Evolutionary conservation across 2,113 vertebrate species (phyloP).

Genomic region (Hypocryptadius cinnamomeus): DNA sequence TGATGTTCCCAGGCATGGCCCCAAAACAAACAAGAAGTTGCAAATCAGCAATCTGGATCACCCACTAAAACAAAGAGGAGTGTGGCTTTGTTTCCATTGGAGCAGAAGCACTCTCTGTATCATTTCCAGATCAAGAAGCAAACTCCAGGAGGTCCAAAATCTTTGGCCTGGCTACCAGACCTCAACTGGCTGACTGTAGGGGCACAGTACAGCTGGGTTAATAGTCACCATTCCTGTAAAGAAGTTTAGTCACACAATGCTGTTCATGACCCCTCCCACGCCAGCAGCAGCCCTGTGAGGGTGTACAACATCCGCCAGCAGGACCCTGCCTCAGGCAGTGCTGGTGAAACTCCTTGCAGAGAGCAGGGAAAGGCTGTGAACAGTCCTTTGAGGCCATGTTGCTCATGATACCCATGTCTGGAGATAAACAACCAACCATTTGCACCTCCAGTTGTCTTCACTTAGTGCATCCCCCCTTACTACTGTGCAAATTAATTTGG

Average conservation of each 20-base stretch:
- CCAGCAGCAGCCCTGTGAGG: neutral
- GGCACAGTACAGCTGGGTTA: neutral
- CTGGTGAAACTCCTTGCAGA: neutral
- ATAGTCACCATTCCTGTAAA: neutral
- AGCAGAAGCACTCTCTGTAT: neutral
- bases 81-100: neutral
- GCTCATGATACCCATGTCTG: neutral
- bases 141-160: neutral
- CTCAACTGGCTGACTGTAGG: neutral
- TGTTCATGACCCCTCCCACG: neutral
- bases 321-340: neutral
- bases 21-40: slow-evolving; percentile 18
- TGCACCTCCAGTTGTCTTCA: neutral
- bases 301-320: neutral
- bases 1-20: neutral
- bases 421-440: neutral
- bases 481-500: neutral
- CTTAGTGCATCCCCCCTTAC: neutral
- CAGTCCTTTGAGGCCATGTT: neutral
- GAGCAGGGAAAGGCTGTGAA: neutral
- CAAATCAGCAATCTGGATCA: neutral
- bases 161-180: neutral
- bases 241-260: neutral
- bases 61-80: neutral
- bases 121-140: neutral